phyloP scores from a whole-genome alignment of 2,113 vertebrate species.

The Elephantulus edwardii region DNA sequence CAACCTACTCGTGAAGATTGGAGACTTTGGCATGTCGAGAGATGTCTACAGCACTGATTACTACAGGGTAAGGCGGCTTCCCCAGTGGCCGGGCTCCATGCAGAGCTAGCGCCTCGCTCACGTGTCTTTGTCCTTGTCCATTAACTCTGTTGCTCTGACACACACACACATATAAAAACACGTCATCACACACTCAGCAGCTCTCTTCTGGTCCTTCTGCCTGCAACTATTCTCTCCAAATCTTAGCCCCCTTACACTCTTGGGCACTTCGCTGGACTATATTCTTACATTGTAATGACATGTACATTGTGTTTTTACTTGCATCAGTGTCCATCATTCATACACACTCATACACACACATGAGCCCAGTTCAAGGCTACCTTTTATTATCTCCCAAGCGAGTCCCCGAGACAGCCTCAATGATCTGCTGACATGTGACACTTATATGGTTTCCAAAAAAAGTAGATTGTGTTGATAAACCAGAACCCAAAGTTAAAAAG shows the following conservation, averaged over 20 bases:
- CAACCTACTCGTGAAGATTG: conserved; percentile 97
- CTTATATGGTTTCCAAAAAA: conserved; percentile 38
- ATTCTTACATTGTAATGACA: background rate
- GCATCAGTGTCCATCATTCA: background rate
- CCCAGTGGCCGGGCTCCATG: background rate
- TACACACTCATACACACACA: conserved; percentile 10
- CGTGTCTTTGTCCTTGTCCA: conserved; percentile 61
- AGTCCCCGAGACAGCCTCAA: background rate
- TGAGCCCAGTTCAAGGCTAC: background rate
- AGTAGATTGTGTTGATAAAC: conserved; percentile 65
- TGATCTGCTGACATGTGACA: conserved; percentile 6
- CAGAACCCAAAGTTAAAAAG: conserved; percentile 62
- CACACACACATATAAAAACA: background rate
- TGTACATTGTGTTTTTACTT: background rate
- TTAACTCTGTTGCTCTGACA: conserved; percentile 28
- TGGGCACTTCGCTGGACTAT: background rate
- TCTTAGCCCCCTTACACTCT: background rate
- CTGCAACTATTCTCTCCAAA: background rate
- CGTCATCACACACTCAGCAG: background rate
- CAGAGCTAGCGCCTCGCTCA: conserved; percentile 52
- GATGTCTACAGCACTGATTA: conserved; percentile 99
- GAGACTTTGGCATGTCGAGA: conserved; percentile 99
- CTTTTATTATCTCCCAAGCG: background rate
- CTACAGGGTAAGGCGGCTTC: conserved; percentile 93
- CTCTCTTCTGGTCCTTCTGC: background rate